Conservation (phyloP, 2,888 invertebrate genomes). For the Caenorhabditis sp. region DNA sequence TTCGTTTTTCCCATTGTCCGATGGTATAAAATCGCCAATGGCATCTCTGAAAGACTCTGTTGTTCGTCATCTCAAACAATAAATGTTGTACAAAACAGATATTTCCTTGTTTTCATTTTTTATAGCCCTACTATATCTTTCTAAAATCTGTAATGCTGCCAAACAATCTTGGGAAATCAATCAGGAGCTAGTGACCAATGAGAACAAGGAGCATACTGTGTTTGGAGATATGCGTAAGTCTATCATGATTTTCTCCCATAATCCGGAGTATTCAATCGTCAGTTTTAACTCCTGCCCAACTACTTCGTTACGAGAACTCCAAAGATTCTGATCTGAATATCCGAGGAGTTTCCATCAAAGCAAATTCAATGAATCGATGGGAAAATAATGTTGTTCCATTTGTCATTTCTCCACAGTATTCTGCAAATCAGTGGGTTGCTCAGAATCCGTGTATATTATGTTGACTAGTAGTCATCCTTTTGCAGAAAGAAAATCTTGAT, state of each 20-base stretch:
- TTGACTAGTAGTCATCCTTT: slow-evolving; percentile 18
- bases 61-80: slow-evolving; percentile 37
- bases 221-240: slow-evolving; percentile 74
- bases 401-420: slow-evolving; percentile 74
- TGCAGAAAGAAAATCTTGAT: slow-evolving; percentile 69
- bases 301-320: slow-evolving; percentile 60
- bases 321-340: slow-evolving; percentile 59
- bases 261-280: slow-evolving; percentile 21
- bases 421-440: slow-evolving; percentile 67
- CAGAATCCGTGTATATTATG: not conserved
- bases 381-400: slow-evolving; percentile 75
- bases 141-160: slow-evolving; percentile 1
- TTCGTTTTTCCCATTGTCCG: slow-evolving; percentile 34
- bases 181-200: slow-evolving; percentile 32
- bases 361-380: slow-evolving; percentile 72
- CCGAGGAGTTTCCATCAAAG: slow-evolving; percentile 69
- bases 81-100: slow-evolving; percentile 23
- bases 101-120: slow-evolving; percentile 17
- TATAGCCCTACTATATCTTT: slow-evolving; percentile 1
- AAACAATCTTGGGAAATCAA: slow-evolving; percentile 69
- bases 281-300: slow-evolving; percentile 75
- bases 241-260: not conserved
- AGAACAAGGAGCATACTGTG: slow-evolving; percentile 47
- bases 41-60: slow-evolving; percentile 49
- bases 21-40: slow-evolving; percentile 55